Evolutionary conservation across 2,888 invertebrate genomes (phyloP).

Genomic region (Acleris cristana): DNA sequence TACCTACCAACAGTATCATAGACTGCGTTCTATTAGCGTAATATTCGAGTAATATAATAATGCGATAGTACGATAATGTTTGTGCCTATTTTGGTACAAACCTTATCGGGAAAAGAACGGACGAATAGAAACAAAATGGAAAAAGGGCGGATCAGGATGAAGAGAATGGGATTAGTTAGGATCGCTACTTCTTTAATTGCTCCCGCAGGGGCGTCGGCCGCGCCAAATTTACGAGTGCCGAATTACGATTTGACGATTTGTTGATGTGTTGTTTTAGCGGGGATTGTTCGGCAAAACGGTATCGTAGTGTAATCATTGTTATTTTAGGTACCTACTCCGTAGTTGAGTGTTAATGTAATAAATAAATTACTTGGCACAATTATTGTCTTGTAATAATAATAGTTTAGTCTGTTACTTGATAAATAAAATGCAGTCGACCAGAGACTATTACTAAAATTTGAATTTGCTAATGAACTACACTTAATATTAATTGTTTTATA

Average conservation of each 20-base stretch:
- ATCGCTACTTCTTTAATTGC: constrained; percentile 33
- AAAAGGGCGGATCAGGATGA: constrained; percentile 20
- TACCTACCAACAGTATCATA: too few species aligned
- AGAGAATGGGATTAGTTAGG: constrained; percentile 31
- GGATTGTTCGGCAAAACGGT: background rate
- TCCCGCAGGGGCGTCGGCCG: constrained; percentile 9
- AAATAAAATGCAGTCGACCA: too few species aligned
- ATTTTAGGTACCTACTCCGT: background rate
- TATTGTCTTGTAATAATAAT: too few species aligned
- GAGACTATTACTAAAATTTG: too few species aligned
- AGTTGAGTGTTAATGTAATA: background rate
- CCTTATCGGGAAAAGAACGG: constrained; percentile 5
- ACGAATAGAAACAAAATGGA: constrained; percentile 18
- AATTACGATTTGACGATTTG: constrained; percentile 22
- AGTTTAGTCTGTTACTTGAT: too few species aligned
- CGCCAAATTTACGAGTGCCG: constrained; percentile 21
- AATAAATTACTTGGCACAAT: too few species aligned
- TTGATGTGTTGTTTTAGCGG: constrained; percentile 24
- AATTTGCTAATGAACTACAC: too few species aligned
- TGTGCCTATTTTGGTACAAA: background rate
- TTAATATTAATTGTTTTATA: too few species aligned
- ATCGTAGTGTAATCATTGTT: background rate
- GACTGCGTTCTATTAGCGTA: too few species aligned
- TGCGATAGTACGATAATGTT: background rate
- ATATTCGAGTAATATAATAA: too few species aligned